A percentile compares a stretch with the other conserved stretches of the same genome.
These are phyloP conservation scores for Mimumesa dahlbomi DNA, from an alignment of 2,888 invertebrate genomes.

Conservation along the genomic window DNA sequence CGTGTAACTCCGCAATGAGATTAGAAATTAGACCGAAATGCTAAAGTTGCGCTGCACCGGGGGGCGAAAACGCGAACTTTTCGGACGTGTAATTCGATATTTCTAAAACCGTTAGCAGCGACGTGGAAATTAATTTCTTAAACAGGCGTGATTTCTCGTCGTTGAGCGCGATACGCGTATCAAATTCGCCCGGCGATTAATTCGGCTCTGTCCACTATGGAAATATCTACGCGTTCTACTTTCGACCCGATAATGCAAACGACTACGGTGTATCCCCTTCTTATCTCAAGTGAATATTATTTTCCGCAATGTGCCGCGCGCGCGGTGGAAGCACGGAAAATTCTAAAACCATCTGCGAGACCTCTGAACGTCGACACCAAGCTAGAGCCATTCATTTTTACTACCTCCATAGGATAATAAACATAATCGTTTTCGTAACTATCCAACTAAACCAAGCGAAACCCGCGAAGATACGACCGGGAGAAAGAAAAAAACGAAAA, in stretches of 20 bases:
- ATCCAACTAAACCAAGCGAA: slow-evolving; percentile 41
- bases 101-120: no score
- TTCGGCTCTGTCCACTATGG: no score
- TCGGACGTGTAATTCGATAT: no score
- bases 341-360: slow-evolving; percentile 31
- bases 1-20: not conserved
- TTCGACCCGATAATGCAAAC: not conserved
- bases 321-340: slow-evolving; percentile 30
- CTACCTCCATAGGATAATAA: slow-evolving; percentile 56
- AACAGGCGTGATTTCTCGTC: not conserved
- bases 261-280: slow-evolving; percentile 12
- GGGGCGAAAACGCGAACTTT: no score
- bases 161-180: not conserved
- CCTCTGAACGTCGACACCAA: slow-evolving; percentile 46
- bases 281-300: slow-evolving; percentile 43
- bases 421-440: slow-evolving; percentile 66
- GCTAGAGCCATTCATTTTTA: slow-evolving; percentile 65
- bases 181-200: not conserved
- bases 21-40: slow-evolving; percentile 2
- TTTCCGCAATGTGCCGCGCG: slow-evolving; percentile 15
- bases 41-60: not conserved
- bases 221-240: slow-evolving; percentile 19
- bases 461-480: no score
- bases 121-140: not conserved
- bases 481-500: no score